Evolutionary conservation across 2,113 vertebrate genomes (phyloP), one percentile per base, ranked within the genome.

Genomic region (Turnix velox): DNA sequence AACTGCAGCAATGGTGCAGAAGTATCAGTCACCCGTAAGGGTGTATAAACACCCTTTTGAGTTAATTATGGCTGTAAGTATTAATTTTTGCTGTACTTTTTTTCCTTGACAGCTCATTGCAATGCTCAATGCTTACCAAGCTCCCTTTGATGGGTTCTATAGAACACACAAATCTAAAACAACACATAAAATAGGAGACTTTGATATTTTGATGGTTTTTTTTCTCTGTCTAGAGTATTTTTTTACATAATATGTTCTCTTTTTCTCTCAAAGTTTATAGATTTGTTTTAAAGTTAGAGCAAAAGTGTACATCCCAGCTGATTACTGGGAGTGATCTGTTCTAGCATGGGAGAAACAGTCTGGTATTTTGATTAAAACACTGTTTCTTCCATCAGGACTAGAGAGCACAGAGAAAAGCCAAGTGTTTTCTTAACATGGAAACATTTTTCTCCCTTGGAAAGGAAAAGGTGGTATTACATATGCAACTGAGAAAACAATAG

Each of bases 1-100:
- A 87, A 71, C 65, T 73, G 71, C 97, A 97, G 69, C 93, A 81
- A 99, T 99, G 99, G 99, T 99, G 95, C 99, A 99, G 88, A 98
- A 99, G 84, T 99, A 99, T 96, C 99, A 99, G 90, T 99, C 99
- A 12, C 99, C 99, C 0, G 98, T 99, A 10, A 95, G 99, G 98
- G 98, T 99, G 94, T 99, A 99, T 95, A 99, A 99, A 76, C 97
- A 98, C 85, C 98, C 99, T 35, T 99, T 99, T 97, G 99, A 99
- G 92, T 90, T 99, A 63, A 98, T 99, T 87, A 99, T 99, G 99
- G 98, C 98, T 93, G 99, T 99, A 96, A 99, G 99, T 99, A 97
- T 95, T 42, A 12, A 25, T 81, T 91, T 91, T 90, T 81, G 23
- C 52, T 86, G 14, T 27, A 11, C 6, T 85, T 84, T 81, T 71